These are phyloP conservation scores for Steinernema scapterisci DNA, from an alignment of 2,888 invertebrate genomes.

Conservation along the genomic window DNA sequence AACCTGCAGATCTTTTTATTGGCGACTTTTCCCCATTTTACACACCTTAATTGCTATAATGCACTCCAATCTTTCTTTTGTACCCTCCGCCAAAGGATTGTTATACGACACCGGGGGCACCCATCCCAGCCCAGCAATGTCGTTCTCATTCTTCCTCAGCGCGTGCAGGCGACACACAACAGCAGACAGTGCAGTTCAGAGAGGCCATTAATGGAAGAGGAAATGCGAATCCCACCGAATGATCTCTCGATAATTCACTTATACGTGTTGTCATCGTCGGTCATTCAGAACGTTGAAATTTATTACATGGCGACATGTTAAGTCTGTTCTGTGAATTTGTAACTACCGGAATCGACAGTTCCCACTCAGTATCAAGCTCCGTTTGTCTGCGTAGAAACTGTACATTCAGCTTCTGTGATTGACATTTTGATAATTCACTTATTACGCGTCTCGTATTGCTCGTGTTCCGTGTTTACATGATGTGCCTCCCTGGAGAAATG, in stretches of 20 bases:
- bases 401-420: not conserved
- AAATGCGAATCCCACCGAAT: constrained; percentile 1
- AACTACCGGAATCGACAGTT: not conserved
- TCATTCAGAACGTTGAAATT: not conserved
- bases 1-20: not conserved
- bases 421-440: constrained; percentile 16
- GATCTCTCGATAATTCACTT: constrained; percentile 13
- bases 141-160: not conserved
- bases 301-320: too few species aligned
- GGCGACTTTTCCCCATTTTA: not conserved
- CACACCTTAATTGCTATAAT: constrained; percentile 26
- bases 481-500: constrained; percentile 18
- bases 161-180: not conserved
- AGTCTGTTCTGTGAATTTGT: not conserved
- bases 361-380: not conserved
- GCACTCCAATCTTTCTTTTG: constrained; percentile 5
- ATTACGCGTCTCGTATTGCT: constrained; percentile 6
- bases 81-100: constrained; percentile 15
- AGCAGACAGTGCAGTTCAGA: not conserved
- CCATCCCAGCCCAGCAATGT: not conserved
- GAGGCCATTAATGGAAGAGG: constrained; percentile 7
- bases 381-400: not conserved
- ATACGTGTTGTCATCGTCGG: not conserved
- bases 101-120: constrained; percentile 8
- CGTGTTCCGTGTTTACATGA: constrained; percentile 25